Conservation (phyloP, 2,113 vertebrate genomes). For the Callipepla squamata region DNA sequence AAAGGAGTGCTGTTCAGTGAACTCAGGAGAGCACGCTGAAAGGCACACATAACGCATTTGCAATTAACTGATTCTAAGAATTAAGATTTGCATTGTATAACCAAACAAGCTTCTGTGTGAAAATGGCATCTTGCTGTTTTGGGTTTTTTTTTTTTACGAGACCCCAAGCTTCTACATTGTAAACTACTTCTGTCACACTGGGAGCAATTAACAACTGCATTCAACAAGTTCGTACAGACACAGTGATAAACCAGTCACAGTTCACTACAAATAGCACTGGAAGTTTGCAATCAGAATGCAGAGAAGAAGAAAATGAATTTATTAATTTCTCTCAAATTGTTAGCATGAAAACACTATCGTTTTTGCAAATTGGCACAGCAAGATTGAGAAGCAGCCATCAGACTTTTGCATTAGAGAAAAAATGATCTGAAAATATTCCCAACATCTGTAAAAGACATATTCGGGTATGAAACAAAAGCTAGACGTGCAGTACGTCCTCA, state of each 20-base stretch:
- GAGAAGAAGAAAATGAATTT: neutral
- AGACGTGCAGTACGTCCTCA: neutral
- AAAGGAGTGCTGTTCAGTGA: neutral
- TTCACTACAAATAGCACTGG: neutral
- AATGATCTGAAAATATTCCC: neutral
- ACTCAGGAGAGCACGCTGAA: neutral
- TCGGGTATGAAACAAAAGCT: neutral
- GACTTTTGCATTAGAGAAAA: neutral
- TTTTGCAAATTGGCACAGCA: constrained; percentile 6
- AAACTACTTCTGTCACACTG: neutral
- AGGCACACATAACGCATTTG: neutral
- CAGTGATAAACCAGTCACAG: neutral
- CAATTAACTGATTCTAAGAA: neutral
- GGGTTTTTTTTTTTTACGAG: neutral
- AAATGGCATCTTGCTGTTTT: neutral
- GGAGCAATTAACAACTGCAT: neutral
- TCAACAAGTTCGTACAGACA: neutral
- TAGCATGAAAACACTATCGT: neutral
- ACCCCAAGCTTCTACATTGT: neutral
- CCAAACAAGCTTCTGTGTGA: neutral
- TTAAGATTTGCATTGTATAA: neutral
- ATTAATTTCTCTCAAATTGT: neutral
- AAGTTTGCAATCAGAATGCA: neutral
- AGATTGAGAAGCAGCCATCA: neutral
- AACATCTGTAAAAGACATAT: neutral